Percentiles rank a stretch among this genome's conserved stretches.
These are phyloP conservation scores for Neomonachus schauinslandi DNA, from an alignment of 2,113 vertebrate genomes.

Conservation along the genomic window DNA sequence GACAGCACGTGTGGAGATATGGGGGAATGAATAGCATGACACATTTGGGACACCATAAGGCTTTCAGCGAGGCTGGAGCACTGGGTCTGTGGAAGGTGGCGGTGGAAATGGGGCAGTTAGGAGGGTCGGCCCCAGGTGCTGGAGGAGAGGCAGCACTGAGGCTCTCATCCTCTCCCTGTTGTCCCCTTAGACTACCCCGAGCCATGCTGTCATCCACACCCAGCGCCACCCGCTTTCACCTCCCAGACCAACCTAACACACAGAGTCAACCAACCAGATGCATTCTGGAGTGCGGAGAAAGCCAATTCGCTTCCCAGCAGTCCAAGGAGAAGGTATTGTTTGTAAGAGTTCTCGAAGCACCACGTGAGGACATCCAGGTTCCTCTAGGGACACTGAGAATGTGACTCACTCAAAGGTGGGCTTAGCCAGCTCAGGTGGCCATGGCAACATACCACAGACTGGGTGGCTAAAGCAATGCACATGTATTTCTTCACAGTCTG, in stretches of 20 bases:
- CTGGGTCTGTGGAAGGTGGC: background rate
- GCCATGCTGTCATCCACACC: background rate
- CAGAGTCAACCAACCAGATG: background rate
- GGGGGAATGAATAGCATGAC: background rate
- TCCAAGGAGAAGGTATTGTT: background rate
- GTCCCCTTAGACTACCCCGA: background rate
- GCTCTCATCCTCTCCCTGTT: background rate
- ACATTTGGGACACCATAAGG: background rate
- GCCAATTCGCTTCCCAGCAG: background rate
- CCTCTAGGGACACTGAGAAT: background rate
- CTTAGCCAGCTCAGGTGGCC: background rate
- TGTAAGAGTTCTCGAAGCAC: background rate
- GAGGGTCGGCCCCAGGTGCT: rapidly evolving
- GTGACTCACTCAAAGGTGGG: background rate
- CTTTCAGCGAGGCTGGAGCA: background rate
- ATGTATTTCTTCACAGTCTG: background rate
- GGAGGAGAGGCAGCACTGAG: background rate
- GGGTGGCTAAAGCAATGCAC: background rate
- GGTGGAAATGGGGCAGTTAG: rapidly evolving
- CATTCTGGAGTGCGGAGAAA: background rate
- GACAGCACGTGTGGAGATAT: too few species aligned
- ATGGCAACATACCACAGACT: background rate
- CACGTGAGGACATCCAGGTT: background rate
- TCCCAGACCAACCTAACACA: background rate
- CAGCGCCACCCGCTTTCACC: background rate